Evolutionary conservation across 1,140 invertebrate genomes (phyloP), one percentile per base, ranked within the genome.

Genomic region (Magallana angulata): DNA sequence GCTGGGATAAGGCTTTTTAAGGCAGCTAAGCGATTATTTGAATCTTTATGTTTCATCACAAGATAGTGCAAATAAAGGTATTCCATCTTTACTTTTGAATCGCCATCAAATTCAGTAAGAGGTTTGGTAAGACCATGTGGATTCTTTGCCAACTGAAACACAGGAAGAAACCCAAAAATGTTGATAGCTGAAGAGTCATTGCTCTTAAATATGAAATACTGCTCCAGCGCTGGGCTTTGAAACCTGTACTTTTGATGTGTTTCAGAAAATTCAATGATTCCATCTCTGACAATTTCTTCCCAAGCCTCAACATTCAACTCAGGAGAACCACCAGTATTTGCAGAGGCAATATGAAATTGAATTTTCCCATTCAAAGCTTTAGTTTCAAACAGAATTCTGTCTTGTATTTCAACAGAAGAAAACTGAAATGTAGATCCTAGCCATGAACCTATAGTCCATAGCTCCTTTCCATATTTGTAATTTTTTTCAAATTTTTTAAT

Each of bases 111-210:
- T 12, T 76, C 68, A 30, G 18, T 30, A 18, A 76, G 9, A 30
- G 11, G 4, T 76, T 18, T 30, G 24, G 11, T 36, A 30, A 76
- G 36, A 8, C 30, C 68, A 30, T 11, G 24, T 76, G 68, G 68
- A 76, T 30, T 76, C 36, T 76, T 30, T 76, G 24, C 68, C 68
- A 76, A 30, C 24, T 76, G 24, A 30, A 76, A 76, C 24, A 76
- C 18, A 2, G 68, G 68, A 36, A 30, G 24, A 30, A 30, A 76
- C 68, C 68, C 68, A 76, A 1, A 36, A 11, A 36, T 4, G 0
- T 30, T 11, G 8, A 30, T 4, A 30, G 68, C 18, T 12, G 18
- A 11, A 7, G 24, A 76, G 24, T 11, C 3, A 76, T 12, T 8
- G 9, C 68, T 76, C 24, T 30, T 76, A 30, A 36, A 76, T 11